phyloP scores from a whole-genome alignment of 2,888 invertebrate genomes.

The Ecliptopera silaceata region DNA sequence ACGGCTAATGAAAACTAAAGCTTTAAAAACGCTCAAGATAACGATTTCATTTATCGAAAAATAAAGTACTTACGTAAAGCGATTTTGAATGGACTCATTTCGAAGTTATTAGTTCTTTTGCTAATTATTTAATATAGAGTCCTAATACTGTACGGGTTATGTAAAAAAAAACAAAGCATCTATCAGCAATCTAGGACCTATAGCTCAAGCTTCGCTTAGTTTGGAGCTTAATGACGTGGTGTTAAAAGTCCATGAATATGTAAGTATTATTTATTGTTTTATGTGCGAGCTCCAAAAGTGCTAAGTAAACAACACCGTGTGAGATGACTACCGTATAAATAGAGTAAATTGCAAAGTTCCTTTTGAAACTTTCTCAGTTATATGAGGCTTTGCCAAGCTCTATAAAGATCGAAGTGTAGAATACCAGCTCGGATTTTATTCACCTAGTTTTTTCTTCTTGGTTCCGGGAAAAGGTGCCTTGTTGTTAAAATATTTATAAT shows the following conservation, averaged over 20 bases:
- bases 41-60: background rate
- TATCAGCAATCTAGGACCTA: too few relatives aligned
- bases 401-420: background rate
- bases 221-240: too few relatives aligned
- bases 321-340: background rate
- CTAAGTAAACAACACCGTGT: background rate
- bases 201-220: too few relatives aligned
- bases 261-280: background rate
- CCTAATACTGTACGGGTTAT: too few relatives aligned
- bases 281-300: background rate
- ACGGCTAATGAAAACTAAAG: background rate
- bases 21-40: background rate
- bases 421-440: background rate
- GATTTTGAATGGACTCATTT: background rate
- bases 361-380: background rate
- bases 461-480: slow-evolving; percentile 23
- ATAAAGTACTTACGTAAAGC: background rate
- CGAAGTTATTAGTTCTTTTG: background rate
- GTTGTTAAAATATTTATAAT: slow-evolving; percentile 31
- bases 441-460: slow-evolving; percentile 5
- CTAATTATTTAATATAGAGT: too few relatives aligned
- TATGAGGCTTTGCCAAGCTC: background rate
- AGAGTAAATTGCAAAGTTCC: background rate
- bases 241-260: too few relatives aligned
- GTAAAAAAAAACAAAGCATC: too few relatives aligned